Conservation (phyloP, 2,113 vertebrate species). For the Silurus glanis region DNA sequence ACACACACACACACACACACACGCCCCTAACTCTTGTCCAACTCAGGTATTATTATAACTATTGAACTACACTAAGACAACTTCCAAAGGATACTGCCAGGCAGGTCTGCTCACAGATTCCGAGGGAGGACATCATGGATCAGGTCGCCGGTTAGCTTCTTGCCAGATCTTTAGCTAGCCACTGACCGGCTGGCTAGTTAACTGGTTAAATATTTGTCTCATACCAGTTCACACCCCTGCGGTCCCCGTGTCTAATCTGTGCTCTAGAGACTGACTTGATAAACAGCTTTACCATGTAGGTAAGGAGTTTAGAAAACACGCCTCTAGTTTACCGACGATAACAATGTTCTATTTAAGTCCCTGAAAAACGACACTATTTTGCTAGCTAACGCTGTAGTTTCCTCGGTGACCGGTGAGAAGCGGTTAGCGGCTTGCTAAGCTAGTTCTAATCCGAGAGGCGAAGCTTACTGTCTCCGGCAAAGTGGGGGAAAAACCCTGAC, state of each 20-base stretch:
- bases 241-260: background rate
- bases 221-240: conserved; percentile 6
- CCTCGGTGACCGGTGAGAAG: background rate
- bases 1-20: too few species aligned
- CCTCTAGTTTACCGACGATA: too few species aligned
- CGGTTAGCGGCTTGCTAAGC: background rate
- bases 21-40: background rate
- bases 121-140: conserved; percentile 66
- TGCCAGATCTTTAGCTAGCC: conserved; percentile 33
- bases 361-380: background rate
- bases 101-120: conserved; percentile 64
- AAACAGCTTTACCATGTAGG: too few species aligned
- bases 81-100: conserved; percentile 76
- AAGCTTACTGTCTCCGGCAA: background rate
- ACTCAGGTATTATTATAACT: background rate
- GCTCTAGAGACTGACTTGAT: background rate
- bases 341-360: background rate
- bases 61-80: background rate
- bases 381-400: too few species aligned
- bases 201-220: conserved; percentile 5
- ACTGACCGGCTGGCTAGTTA: conserved; percentile 2
- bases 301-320: background rate
- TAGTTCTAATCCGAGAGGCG: background rate
- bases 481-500: background rate
- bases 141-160: conserved; percentile 22